These are phyloP conservation scores for Amazona guildingii DNA, from an alignment of 2,113 vertebrate genomes.

Conservation along the genomic window DNA sequence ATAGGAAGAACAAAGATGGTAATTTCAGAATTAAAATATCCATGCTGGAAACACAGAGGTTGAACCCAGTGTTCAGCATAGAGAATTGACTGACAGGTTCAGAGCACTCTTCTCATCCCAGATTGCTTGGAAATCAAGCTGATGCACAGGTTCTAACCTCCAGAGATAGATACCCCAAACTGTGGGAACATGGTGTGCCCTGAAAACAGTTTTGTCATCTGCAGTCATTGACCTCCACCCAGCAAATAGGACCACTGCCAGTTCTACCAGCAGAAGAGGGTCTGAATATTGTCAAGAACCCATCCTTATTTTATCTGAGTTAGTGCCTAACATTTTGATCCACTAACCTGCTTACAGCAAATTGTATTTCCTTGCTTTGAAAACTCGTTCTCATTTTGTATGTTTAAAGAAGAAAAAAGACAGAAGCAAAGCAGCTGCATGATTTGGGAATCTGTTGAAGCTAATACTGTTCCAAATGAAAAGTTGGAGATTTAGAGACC, in stretches of 20 bases:
- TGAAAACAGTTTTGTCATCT: not conserved
- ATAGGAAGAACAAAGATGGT: not conserved
- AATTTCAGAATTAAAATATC: not conserved
- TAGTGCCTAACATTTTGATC: not conserved
- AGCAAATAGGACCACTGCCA: not conserved
- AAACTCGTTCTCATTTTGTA: not conserved
- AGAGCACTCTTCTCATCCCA: not conserved
- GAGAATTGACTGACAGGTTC: not conserved
- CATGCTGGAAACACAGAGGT: not conserved
- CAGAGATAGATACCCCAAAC: not conserved
- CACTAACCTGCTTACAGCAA: not conserved
- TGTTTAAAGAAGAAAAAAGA: not conserved
- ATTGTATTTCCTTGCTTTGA: not conserved
- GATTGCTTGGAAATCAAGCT: not conserved
- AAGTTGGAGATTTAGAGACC: not conserved
- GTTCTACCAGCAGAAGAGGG: not conserved
- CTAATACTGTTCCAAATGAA: not conserved
- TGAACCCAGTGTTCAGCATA: not conserved
- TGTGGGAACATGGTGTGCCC: not conserved
- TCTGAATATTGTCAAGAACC: not conserved
- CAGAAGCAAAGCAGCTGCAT: not conserved
- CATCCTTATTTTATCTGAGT: not conserved
- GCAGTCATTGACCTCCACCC: not conserved
- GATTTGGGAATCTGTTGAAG: not conserved
- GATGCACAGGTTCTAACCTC: not conserved